Percentiles rank a stretch among this genome's conserved stretches.
These are phyloP conservation scores for Ophioninae sp. DNA, from an alignment of 2,888 invertebrate species.

Conservation along the genomic window DNA sequence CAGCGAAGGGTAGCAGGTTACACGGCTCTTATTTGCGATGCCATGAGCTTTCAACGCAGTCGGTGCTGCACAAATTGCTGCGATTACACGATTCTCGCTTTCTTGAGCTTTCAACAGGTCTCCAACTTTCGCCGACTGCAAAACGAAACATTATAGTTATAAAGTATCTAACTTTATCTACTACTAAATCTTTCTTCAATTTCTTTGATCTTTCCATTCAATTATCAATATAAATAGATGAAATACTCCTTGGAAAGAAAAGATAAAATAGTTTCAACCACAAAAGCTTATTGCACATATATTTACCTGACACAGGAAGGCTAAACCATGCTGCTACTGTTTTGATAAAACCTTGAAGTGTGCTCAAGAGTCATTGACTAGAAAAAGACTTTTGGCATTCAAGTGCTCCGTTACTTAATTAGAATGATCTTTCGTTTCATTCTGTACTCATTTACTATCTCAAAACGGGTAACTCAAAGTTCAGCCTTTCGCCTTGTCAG, in stretches of 20 bases:
- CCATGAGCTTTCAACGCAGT: conserved; percentile 92
- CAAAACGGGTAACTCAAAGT: neutral
- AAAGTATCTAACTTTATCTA: neutral
- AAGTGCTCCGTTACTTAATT: neutral
- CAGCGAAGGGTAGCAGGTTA: conserved; percentile 96
- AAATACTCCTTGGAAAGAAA: neutral
- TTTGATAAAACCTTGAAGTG: neutral
- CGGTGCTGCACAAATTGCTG: conserved; percentile 98
- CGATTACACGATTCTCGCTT: conserved; percentile 87
- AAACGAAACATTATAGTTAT: neutral
- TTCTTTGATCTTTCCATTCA: neutral
- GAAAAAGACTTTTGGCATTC: neutral
- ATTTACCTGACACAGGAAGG: neutral
- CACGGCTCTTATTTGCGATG: conserved; percentile 88
- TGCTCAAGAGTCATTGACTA: neutral
- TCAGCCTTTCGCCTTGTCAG: neutral
- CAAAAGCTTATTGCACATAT: neutral
- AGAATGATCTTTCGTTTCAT: neutral
- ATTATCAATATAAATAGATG: neutral
- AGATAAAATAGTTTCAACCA: neutral
- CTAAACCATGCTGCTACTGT: neutral
- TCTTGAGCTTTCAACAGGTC: conserved; percentile 91
- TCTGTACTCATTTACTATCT: neutral
- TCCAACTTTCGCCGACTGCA: conserved; percentile 88
- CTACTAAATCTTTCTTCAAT: neutral